phyloP scores from a whole-genome alignment of 2,797 vertebrate species.

The Gastrophryne carolinensis region DNA sequence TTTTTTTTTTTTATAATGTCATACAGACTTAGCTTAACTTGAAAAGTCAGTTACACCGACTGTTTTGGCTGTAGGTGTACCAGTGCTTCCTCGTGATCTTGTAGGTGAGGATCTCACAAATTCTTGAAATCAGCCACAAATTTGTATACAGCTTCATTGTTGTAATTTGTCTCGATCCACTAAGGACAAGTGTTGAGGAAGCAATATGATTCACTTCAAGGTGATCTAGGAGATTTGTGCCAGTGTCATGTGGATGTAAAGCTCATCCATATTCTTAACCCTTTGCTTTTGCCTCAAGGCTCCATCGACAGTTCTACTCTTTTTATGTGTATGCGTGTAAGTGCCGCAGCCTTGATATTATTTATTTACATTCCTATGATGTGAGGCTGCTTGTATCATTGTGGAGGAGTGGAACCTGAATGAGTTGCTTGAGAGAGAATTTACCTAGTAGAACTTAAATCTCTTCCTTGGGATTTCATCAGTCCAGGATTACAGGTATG shows the following conservation, averaged over 20 bases:
- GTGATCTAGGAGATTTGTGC: not conserved
- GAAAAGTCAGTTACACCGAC: too few species aligned
- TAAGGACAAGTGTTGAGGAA: not conserved
- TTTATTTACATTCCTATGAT: conserved; percentile 46
- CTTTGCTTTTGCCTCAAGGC: conserved; percentile 4
- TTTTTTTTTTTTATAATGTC: too few species aligned
- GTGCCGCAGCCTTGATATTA: conserved; percentile 24
- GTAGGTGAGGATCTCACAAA: too few species aligned
- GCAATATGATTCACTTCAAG: not conserved
- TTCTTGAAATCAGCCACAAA: too few species aligned
- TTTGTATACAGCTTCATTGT: too few species aligned
- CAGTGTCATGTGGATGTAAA: conserved; percentile 26
- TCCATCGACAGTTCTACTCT: not conserved
- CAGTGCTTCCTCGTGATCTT: too few species aligned
- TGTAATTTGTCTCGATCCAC: not conserved
- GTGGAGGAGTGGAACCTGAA: conserved; percentile 22
- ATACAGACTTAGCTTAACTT: too few species aligned
- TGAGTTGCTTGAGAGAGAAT: conserved; percentile 5
- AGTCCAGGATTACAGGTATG: conserved; percentile 1
- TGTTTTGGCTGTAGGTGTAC: too few species aligned
- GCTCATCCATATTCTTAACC: not conserved
- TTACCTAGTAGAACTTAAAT: not conserved
- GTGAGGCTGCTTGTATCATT: conserved; percentile 14
- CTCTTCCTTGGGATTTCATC: conserved; percentile 2
- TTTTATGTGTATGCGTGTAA: conserved; percentile 24